Base-by-base conservation (phyloP, 2,113 vertebrate species). In the Caranx melampygus region DNA sequence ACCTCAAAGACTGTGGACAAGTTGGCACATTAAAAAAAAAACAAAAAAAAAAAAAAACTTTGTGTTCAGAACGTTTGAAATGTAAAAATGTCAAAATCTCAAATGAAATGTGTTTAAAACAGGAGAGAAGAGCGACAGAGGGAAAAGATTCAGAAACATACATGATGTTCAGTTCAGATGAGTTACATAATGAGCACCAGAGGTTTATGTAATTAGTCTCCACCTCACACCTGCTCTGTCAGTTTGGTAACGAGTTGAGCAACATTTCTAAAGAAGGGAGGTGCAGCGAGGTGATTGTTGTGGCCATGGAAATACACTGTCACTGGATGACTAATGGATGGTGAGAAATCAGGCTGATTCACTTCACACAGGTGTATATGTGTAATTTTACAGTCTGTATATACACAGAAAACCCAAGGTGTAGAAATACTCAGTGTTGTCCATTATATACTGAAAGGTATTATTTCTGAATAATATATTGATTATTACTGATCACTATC, bases 251-350 rank as follows among this genome's bases (percentile, higher is more conserved):
- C 88, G 54, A 61, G 86, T 84, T 75, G 0, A 65, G 42, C 84
- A 64, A 77, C 86, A 84, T 87, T 82, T 78, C 65, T 80, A 52
- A 3, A 72, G n/a, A 10, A 44, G 73, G 70, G 12, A 47, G 76
- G 54, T n/a, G 0, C 62, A 59, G n/a, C 70, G 12, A 1, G 0
- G n/a, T 40, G 21, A n/a, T 60, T 37, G 18, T 21, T 12, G 21
- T 20, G 44, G 33, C 12, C 33, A 14, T 0, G 12, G 18, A 69
- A 49, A 71, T 15, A 6, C 21, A 33, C 8, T 16, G 55, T 57
- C 33, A 47, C 13, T 14, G 45, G 15, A 49, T 79, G 68, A 85
- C 40, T 65, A 34, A 75, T 35, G n/a, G 1, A 64, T 44, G 2
- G 37, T 72, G 44, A 62, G 21, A n/a, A 67, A 79, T 63, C 26